Evolutionary conservation across 2,888 invertebrate genomes (phyloP).

Genomic region (Chrysolina oricalcia): DNA sequence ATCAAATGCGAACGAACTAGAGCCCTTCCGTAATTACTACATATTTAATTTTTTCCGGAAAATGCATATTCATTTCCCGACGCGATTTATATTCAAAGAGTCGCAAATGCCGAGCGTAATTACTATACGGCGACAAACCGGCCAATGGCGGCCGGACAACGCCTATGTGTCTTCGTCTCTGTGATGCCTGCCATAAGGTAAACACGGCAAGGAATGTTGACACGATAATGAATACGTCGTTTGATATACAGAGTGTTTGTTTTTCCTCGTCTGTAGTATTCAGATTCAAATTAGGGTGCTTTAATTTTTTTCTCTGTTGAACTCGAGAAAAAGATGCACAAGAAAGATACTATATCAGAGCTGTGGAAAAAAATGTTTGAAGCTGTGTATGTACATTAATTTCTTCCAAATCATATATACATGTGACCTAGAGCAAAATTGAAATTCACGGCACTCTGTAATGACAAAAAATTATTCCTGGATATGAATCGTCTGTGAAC

Average conservation of each 20-base stretch:
- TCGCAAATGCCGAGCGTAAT: constrained; percentile 27
- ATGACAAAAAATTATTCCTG: no score
- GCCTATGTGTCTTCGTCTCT: constrained; percentile 16
- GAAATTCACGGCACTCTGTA: no score
- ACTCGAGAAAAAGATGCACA: no score
- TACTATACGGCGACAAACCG: constrained; percentile 19
- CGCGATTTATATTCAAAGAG: constrained; percentile 43
- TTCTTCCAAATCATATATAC: no score
- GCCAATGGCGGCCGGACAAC: constrained; percentile 21
- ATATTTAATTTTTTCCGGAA: constrained; percentile 42
- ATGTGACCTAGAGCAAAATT: no score
- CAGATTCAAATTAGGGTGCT: not conserved
- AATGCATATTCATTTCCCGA: constrained; percentile 31
- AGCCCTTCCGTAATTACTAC: constrained; percentile 29
- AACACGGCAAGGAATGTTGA: constrained; percentile 21
- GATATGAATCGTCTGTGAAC: no score
- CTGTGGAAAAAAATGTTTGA: no score
- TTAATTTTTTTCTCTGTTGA: no score
- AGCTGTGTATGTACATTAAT: no score
- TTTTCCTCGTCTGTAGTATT: not conserved
- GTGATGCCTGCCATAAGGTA: constrained; percentile 13
- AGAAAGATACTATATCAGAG: no score
- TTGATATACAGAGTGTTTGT: not conserved
- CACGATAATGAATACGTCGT: constrained; percentile 1
- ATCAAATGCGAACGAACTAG: constrained; percentile 19